These are phyloP conservation scores for Volucella zonaria DNA, from an alignment of 2,888 invertebrate genomes.

Conservation along the genomic window DNA sequence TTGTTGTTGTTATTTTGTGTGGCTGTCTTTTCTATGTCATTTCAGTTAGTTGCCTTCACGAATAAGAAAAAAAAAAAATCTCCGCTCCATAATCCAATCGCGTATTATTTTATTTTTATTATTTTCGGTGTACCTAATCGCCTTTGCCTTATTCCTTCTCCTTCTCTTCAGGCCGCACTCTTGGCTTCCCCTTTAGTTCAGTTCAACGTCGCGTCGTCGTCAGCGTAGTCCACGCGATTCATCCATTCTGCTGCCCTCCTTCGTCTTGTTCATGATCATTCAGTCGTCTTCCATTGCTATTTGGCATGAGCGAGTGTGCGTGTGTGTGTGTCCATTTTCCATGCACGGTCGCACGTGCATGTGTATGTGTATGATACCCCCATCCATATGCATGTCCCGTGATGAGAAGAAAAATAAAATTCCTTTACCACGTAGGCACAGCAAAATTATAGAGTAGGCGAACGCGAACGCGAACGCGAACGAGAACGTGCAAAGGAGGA, in stretches of 20 bases:
- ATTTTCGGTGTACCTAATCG: conserved; percentile 72
- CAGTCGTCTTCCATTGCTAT: conserved; percentile 20
- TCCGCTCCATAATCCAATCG: conserved; percentile 70
- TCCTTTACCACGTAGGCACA: conserved; percentile 74
- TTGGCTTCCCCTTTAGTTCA: conserved; percentile 31
- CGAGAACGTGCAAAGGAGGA: conserved; percentile 65
- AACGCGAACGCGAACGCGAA: conserved; percentile 42
- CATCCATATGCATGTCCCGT: conserved; percentile 71
- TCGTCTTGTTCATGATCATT: conserved; percentile 53
- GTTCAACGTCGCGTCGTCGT: background rate
- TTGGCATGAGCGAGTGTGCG: conserved; percentile 15
- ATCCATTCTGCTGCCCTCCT: conserved; percentile 57
- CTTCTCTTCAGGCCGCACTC: conserved; percentile 45
- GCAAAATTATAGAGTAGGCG: conserved; percentile 71
- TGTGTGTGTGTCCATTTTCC: conserved; percentile 56
- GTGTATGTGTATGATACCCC: conserved; percentile 49
- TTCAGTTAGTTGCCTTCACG: conserved; percentile 70
- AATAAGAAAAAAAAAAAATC: conserved; percentile 55
- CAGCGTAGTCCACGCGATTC: conserved; percentile 65
- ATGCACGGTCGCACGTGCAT: conserved; percentile 14
- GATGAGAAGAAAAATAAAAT: conserved; percentile 74
- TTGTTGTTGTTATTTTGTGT: conserved; percentile 50
- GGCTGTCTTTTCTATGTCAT: conserved; percentile 73
- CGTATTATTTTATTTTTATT: conserved; percentile 20
- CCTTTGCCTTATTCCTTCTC: conserved; percentile 72